Evolutionary conservation across 1,140 invertebrate species (phyloP).

Genomic region (Cyclargus thomasi): DNA sequence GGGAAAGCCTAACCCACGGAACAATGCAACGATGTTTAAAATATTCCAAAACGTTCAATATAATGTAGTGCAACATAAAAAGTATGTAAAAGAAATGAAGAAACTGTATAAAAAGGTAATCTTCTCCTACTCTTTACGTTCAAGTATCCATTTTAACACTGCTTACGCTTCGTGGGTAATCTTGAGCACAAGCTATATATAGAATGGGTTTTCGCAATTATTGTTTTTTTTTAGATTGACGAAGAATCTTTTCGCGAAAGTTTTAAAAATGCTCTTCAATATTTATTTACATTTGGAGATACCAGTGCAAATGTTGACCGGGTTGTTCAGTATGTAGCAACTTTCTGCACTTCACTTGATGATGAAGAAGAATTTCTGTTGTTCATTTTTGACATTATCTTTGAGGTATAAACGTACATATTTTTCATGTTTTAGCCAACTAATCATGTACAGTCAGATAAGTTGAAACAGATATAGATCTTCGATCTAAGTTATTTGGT

Average conservation of each 20-base stretch:
- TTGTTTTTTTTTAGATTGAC: slow-evolving; percentile 62
- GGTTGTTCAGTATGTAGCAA: slow-evolving; percentile 80
- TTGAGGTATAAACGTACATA: slow-evolving; percentile 53
- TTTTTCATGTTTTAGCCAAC: too few relatives aligned
- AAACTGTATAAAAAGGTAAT: slow-evolving; percentile 76
- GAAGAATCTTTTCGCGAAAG: slow-evolving; percentile 70
- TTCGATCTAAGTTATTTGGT: too few relatives aligned
- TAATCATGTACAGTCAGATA: too few relatives aligned
- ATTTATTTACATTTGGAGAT: slow-evolving; percentile 77
- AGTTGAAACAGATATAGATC: too few relatives aligned
- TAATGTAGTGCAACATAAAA: slow-evolving; percentile 78
- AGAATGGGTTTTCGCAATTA: background rate
- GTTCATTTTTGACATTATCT: slow-evolving; percentile 75
- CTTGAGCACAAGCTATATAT: too few relatives aligned
- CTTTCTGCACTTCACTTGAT: slow-evolving; percentile 77
- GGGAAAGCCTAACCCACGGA: slow-evolving; percentile 54
- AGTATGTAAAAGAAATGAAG: slow-evolving; percentile 77
- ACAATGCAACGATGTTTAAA: slow-evolving; percentile 67
- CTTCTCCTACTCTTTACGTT: background rate
- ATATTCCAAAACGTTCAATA: slow-evolving; percentile 78
- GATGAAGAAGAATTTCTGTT: slow-evolving; percentile 74
- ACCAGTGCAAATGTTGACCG: slow-evolving; percentile 79
- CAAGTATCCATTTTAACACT: too few relatives aligned
- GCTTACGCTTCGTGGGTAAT: too few relatives aligned
- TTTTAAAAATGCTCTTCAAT: slow-evolving; percentile 75